Evolutionary conservation across 1,140 invertebrate genomes (phyloP).

Genomic region (Zaprionus nigranus): DNA sequence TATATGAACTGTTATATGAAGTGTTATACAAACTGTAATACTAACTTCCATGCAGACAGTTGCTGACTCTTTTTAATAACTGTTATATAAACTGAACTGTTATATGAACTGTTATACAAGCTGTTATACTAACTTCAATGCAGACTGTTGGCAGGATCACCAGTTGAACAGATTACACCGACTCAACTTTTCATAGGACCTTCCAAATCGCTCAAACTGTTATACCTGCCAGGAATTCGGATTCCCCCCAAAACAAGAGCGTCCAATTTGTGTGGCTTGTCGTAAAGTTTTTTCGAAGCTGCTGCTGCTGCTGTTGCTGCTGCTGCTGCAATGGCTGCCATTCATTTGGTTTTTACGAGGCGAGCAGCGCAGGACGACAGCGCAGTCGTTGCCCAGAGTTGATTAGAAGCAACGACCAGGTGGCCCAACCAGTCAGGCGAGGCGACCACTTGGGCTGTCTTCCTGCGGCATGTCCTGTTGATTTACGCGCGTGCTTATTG

Average conservation of each 20-base stretch:
- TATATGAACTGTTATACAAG: not conserved
- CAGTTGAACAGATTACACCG: not conserved
- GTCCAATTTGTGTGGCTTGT: constrained; percentile 81
- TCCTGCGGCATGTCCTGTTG: constrained; percentile 76
- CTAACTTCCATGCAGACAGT: not conserved
- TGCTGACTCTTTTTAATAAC: no score
- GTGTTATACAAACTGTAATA: not conserved
- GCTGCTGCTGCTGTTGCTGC: constrained; percentile 38
- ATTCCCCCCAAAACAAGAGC: constrained; percentile 48
- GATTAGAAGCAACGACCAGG: constrained; percentile 72
- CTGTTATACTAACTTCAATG: not conserved
- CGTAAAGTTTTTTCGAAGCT: constrained; percentile 72
- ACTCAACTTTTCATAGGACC: not conserved
- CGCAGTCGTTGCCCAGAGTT: constrained; percentile 39
- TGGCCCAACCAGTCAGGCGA: constrained; percentile 31
- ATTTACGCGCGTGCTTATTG: constrained; percentile 77
- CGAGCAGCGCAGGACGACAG: constrained; percentile 45
- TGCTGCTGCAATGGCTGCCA: constrained; percentile 45
- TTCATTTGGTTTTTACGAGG: constrained; percentile 81
- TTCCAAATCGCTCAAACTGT: not conserved
- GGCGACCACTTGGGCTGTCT: constrained; percentile 44
- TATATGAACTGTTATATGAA: not conserved
- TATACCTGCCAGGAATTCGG: constrained; percentile 17
- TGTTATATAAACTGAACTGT: not conserved
- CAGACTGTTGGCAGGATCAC: not conserved